Evolutionary conservation across 2,113 vertebrate species (phyloP), one percentile per base, ranked within the genome.

Genomic region (Ursus arctos): DNA sequence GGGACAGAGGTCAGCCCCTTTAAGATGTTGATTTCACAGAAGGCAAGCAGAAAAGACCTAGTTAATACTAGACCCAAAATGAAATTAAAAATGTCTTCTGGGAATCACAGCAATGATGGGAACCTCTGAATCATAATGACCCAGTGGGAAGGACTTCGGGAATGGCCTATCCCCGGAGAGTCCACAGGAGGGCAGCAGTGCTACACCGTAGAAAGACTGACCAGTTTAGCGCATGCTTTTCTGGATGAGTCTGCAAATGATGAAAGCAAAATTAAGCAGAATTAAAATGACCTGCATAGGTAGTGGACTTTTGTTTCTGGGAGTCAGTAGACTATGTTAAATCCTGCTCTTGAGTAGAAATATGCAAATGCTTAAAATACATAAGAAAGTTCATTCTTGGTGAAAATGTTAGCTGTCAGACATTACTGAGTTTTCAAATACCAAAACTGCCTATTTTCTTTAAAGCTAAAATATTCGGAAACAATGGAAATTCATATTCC

Each of bases 171-270:
- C 5, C 63, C 55, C 21, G 4, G 4, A 14, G 53, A 3, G 19
- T 26, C 97, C 96, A 90, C 74, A 69, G 6, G 96, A 51, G 91
- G 96, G 88, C 97, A 95, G 84, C 84, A 93, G 93, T 57, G 55
- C 43, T 43, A 43, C 43, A 43, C 43, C 43, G 4, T 43, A 43
- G 43, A 43, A 43, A 43, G 43, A 43, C 43, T 43, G 26, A 11
- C 49, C 1, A 92, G 63, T 31, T 7, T 24, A 28, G 22, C 2
- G 11, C 9, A 33, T 19, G 21, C 2, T 15, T 65, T 67, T 19
- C 86, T 21, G 69, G 2, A 57, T 7, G 49, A 91, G 33, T 7
- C 31, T 36, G 16, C 53, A 33, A 65, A 79, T 15, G 6, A 36
- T 9, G 55, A 57, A 65, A 91, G 36, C 47, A 43, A 43, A 43